Evolutionary conservation across 1,140 invertebrate genomes (phyloP).

Genomic region (Microplitis mediator): DNA sequence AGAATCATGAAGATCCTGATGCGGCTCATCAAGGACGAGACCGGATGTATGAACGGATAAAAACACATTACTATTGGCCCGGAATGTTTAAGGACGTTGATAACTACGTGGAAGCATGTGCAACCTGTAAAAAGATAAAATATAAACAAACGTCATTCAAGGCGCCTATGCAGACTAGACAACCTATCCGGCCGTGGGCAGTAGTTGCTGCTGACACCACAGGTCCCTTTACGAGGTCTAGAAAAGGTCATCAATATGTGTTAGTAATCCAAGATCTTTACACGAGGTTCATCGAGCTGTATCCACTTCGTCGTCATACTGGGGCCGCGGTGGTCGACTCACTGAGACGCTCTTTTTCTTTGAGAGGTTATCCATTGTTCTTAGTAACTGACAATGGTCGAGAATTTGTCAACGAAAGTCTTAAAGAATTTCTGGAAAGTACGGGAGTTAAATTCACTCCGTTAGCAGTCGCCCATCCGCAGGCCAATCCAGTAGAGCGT

Average conservation of each 20-base stretch:
- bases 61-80: not conserved
- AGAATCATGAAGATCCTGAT: too few relatives aligned
- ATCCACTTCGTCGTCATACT: not conserved
- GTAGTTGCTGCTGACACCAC: not conserved
- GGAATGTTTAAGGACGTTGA: not conserved
- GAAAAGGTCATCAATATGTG: too few relatives aligned
- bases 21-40: not conserved
- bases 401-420: slow-evolving; percentile 17
- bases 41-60: not conserved
- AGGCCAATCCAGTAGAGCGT: slow-evolving; percentile 22
- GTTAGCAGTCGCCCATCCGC: not conserved
- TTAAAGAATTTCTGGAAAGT: not conserved
- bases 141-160: not conserved
- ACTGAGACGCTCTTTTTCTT: slow-evolving; percentile 20
- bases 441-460: not conserved
- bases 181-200: not conserved
- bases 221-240: not conserved
- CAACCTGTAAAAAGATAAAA: not conserved
- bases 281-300: too few relatives aligned
- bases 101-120: not conserved
- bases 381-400: slow-evolving; percentile 20
- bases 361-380: slow-evolving; percentile 3
- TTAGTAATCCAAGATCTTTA: too few relatives aligned
- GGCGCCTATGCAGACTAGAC: not conserved
- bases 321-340: not conserved